phyloP scores from a whole-genome alignment of 2,113 vertebrate genomes.

The Poecile atricapillus region DNA sequence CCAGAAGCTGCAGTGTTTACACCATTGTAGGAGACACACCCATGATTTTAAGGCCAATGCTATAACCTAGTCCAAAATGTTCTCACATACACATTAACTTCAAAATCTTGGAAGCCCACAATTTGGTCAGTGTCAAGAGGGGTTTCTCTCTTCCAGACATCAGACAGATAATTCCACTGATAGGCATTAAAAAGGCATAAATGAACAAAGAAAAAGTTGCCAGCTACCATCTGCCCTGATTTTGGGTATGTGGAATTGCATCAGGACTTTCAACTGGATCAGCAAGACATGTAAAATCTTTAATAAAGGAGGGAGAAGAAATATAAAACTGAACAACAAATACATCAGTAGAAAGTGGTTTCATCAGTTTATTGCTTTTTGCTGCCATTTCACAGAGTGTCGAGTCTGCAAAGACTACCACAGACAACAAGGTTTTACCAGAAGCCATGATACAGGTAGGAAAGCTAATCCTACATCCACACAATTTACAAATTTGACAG shows the following conservation, averaged over 20 bases:
- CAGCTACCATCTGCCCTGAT: not conserved
- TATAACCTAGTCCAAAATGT: not conserved
- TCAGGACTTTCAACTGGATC: not conserved
- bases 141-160: not conserved
- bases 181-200: not conserved
- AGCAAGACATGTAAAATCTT: not conserved
- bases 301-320: not conserved
- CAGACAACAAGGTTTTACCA: not conserved
- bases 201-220: not conserved
- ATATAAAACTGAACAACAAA: not conserved
- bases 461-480: not conserved
- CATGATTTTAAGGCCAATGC: not conserved
- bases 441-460: not conserved
- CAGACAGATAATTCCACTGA: not conserved
- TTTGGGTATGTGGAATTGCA: not conserved
- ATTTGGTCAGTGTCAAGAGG: not conserved
- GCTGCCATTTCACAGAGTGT: not conserved
- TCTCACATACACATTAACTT: not conserved
- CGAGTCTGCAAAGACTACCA: not conserved
- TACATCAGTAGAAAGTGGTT: not conserved
- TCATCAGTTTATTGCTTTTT: conserved; percentile 45
- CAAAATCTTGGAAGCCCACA: not conserved
- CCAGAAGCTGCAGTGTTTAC: not conserved
- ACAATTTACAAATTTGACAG: not conserved
- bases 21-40: not conserved